phyloP scores from a whole-genome alignment of 2,113 vertebrate genomes.

The Halcyon malimbica region DNA sequence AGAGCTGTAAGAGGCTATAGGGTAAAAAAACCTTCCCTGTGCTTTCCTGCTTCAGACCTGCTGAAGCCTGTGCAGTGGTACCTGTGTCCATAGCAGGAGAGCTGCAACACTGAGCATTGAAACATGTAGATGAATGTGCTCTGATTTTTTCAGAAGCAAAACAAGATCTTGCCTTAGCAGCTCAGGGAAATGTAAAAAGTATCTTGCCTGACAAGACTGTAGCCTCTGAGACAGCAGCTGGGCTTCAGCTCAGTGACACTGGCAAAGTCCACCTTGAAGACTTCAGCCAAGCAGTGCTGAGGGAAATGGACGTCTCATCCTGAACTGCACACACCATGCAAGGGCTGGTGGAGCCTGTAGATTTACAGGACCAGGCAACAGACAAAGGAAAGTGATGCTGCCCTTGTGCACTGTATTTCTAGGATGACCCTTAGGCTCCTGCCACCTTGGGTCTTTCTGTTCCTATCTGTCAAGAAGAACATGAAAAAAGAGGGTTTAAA shows the following conservation, averaged over 20 bases:
- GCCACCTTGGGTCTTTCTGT: neutral
- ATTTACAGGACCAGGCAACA: neutral
- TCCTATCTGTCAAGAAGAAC: neutral
- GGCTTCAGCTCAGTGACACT: rapidly evolving
- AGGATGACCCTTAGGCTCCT: neutral
- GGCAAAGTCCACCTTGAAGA: neutral
- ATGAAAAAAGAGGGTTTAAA: neutral
- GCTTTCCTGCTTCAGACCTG: neutral
- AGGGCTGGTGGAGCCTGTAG: neutral
- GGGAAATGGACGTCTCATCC: neutral
- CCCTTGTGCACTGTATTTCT: neutral
- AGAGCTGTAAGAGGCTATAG: neutral
- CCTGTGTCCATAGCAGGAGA: neutral
- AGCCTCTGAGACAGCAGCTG: neutral
- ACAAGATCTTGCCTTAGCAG: neutral
- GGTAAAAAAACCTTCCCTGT: neutral
- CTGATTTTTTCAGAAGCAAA: neutral
- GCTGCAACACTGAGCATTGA: neutral
- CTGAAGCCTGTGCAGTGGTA: neutral
- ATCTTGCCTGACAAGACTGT: no score
- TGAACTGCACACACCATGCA: neutral
- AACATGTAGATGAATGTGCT: neutral
- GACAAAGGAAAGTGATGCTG: neutral
- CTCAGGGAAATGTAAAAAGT: neutral
- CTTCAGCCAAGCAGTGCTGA: neutral